These are phyloP conservation scores for Elmis aenea DNA, from an alignment of 2,888 invertebrate species.

Conservation along the genomic window DNA sequence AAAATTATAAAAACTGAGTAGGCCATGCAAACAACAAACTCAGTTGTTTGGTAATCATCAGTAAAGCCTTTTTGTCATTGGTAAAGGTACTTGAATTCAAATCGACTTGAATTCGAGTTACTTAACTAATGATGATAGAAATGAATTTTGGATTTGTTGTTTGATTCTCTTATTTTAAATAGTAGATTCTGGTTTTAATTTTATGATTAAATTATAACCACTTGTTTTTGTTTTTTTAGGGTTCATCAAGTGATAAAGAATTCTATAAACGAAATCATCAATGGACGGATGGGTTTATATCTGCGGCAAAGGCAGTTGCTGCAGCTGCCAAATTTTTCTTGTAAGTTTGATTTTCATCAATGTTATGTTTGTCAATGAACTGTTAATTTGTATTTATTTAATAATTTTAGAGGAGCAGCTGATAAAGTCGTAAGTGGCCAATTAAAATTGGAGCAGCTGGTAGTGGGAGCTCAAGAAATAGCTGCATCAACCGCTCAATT, in stretches of 20 bases:
- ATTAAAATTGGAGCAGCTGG: constrained; percentile 86
- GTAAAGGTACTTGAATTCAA: no score
- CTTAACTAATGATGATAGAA: no score
- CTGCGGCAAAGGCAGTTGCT: constrained; percentile 96
- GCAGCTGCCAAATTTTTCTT: constrained; percentile 91
- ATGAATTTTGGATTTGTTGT: no score
- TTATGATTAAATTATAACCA: constrained; percentile 8
- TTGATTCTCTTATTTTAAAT: no score
- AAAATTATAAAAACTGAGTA: no score
- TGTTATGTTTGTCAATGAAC: no score
- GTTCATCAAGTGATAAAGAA: constrained; percentile 80
- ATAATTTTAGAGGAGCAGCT: constrained; percentile 75
- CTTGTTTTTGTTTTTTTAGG: constrained; percentile 50
- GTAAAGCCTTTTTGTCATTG: no score
- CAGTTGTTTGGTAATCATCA: no score
- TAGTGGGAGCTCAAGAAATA: constrained; percentile 95
- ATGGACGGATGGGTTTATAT: constrained; percentile 98
- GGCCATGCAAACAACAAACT: no score
- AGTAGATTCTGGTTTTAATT: no score
- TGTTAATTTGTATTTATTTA: no score
- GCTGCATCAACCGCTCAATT: constrained; percentile 95
- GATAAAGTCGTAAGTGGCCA: constrained; percentile 83
- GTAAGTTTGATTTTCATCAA: constrained; percentile 62
- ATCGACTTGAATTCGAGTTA: no score
- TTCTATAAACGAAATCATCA: constrained; percentile 98